phyloP scores from a whole-genome alignment of 1,140 invertebrate genomes.

The Atta texana region DNA sequence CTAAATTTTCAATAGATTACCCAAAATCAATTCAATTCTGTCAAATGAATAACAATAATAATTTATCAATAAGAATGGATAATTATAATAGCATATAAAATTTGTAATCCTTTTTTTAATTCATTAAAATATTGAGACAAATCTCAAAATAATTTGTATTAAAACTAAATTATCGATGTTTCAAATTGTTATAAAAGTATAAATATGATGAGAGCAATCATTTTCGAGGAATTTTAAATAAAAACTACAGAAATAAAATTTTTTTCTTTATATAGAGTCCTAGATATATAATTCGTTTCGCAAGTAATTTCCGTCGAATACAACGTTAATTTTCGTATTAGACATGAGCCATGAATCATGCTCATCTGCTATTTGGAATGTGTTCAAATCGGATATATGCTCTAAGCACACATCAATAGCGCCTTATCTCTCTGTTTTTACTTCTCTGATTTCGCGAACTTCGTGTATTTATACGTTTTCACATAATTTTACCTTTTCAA shows the following conservation, averaged over 20 bases:
- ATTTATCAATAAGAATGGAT: conserved; percentile 1
- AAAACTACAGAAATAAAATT: neutral
- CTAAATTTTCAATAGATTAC: neutral
- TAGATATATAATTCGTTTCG: neutral
- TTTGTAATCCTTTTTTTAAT: neutral
- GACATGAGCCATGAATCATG: conserved; percentile 16
- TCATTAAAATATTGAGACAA: neutral
- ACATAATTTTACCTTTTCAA: neutral
- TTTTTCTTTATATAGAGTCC: neutral
- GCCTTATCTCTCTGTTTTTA: conserved; percentile 17
- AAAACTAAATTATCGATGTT: neutral
- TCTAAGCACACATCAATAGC: conserved; percentile 30
- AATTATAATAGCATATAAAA: neutral
- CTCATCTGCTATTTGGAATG: conserved; percentile 39
- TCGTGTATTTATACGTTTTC: conserved; percentile 28
- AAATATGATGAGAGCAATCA: neutral
- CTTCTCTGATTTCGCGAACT: neutral
- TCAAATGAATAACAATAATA: conserved; percentile 33
- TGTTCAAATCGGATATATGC: conserved; percentile 42
- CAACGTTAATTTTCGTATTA: conserved; percentile 32
- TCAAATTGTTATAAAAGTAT: neutral
- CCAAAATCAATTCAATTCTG: neutral
- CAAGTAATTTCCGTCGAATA: conserved; percentile 21
- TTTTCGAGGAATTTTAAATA: neutral
- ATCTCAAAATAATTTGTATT: neutral